These are phyloP conservation scores for Peromyscus melanophrys DNA, from an alignment of 2,797 vertebrate species.

Conservation along the genomic window DNA sequence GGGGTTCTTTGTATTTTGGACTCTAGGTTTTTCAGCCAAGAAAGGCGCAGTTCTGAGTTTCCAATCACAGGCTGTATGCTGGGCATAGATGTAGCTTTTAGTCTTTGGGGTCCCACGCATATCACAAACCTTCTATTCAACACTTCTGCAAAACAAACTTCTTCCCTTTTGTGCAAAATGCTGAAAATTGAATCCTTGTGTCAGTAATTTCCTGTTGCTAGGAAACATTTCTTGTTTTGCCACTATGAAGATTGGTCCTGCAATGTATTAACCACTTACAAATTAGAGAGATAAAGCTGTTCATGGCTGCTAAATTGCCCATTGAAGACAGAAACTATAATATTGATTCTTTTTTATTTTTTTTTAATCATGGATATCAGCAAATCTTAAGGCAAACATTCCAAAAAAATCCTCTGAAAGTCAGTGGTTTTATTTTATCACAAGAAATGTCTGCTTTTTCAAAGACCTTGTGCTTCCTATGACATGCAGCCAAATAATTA, in stretches of 20 bases:
- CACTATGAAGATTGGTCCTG: conserved; percentile 84
- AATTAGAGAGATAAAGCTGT: conserved; percentile 82
- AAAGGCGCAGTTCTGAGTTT: not conserved
- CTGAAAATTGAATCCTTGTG: conserved; percentile 75
- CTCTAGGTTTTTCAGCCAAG: not conserved
- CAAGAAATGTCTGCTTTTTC: conserved; percentile 11
- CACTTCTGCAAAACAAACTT: conserved; percentile 33
- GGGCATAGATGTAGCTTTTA: not conserved
- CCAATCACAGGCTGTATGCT: not conserved
- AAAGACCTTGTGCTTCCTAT: not conserved
- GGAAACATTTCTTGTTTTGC: conserved; percentile 83
- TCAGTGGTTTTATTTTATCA: conserved; percentile 26
- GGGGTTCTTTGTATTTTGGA: not conserved
- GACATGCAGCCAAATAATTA: not conserved
- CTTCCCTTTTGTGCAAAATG: conserved; percentile 43
- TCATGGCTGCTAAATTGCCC: conserved; percentile 77
- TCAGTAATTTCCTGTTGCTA: conserved; percentile 83
- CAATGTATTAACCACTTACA: conserved; percentile 85
- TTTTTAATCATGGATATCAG: conserved; percentile 48
- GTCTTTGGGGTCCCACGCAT: not conserved
- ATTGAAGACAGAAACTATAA: conserved; percentile 69
- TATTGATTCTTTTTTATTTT: conserved; percentile 3
- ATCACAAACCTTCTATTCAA: not conserved
- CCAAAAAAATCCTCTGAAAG: conserved; percentile 73
- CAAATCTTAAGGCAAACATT: conserved; percentile 77